phyloP scores from a whole-genome alignment of 2,888 invertebrate species.

The Fragum whitleyi region DNA sequence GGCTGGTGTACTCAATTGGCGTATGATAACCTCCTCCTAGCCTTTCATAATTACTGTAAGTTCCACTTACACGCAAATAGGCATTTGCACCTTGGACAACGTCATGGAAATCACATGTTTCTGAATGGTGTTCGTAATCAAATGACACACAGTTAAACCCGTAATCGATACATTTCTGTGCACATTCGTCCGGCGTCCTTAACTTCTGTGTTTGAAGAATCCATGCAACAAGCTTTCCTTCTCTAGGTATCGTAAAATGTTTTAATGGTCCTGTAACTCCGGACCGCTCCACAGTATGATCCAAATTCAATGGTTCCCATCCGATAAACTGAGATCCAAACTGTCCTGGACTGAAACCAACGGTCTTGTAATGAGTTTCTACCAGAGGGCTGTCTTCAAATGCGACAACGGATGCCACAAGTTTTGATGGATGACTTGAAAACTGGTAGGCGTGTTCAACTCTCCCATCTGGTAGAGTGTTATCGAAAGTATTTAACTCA shows the following conservation, averaged over 20 bases:
- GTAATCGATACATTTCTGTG: slow-evolving; percentile 61
- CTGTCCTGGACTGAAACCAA: slow-evolving; percentile 71
- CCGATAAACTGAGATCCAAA: slow-evolving; percentile 67
- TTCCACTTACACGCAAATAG: slow-evolving; percentile 65
- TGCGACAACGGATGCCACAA: slow-evolving; percentile 68
- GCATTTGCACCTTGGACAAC: slow-evolving; percentile 68
- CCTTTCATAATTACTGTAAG: slow-evolving; percentile 72
- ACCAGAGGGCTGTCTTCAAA: slow-evolving; percentile 75
- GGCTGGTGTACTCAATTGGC: slow-evolving; percentile 57
- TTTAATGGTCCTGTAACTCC: slow-evolving; percentile 46
- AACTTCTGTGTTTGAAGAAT: slow-evolving; percentile 53
- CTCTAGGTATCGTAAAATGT: slow-evolving; percentile 64
- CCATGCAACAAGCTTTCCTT: slow-evolving; percentile 67
- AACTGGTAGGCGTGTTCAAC: slow-evolving; percentile 70
- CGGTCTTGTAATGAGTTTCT: slow-evolving; percentile 54
- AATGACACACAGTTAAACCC: slow-evolving; percentile 71
- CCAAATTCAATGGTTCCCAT: slow-evolving; percentile 60
- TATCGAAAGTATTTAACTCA: slow-evolving; percentile 73
- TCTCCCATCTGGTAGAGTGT: slow-evolving; percentile 74
- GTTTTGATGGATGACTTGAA: slow-evolving; percentile 71
- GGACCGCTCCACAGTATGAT: slow-evolving; percentile 46
- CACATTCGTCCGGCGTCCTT: slow-evolving; percentile 59
- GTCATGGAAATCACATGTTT: slow-evolving; percentile 72
- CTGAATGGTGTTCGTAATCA: slow-evolving; percentile 71
- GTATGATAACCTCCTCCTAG: slow-evolving; percentile 68